Base-by-base conservation (phyloP, 2,888 invertebrate species). In the Cyclophora albipunctata region DNA sequence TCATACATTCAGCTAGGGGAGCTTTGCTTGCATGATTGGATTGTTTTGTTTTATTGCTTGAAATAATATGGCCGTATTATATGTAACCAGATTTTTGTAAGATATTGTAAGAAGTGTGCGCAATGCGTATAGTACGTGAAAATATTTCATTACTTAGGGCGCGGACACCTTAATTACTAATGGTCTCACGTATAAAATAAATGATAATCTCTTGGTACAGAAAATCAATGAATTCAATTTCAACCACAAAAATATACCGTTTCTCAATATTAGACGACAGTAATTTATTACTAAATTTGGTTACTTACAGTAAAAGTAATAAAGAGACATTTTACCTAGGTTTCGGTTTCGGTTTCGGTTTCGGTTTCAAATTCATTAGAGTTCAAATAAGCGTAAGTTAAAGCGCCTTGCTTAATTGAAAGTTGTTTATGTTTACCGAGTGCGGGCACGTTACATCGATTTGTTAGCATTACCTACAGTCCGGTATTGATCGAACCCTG, bases 351-450 rank as follows among this genome's bases (percentile, higher is more conserved):
- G 20, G 20, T 20, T 20, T 20, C 20, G 20, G 20, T 20, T n/a
- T n/a, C n/a, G n/a, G n/a, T 20, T 20, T 20, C 20, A 20, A 20
- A 20, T 37, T 37, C 37, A 37, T 37, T 37, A 37, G 5, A 20
- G 20, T 20, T 20, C 45, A 41, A 51, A 52, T 52, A 50, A 50
- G 51, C 45, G 40, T 48, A 52, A 44, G 40, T 50, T 50, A 50
- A 48, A 55, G 46, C 50, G 51, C 50, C 52, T 54, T 43, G 46
- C 47, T 46, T 55, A 50, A 55, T 59, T 55, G 47, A 51, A 56
- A 46, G 44, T 53, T 59, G 48, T 53, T 57, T 57, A 52, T 59
- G 48, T 53, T 57, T 57, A 52, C 50, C 48, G 46, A 48, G 47
- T 33, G 41, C 45, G 34, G 42, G 49, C 55, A 49, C 49, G 55